These are phyloP conservation scores for Pagrus major DNA, from an alignment of 2,113 vertebrate genomes.

Conservation along the genomic window DNA sequence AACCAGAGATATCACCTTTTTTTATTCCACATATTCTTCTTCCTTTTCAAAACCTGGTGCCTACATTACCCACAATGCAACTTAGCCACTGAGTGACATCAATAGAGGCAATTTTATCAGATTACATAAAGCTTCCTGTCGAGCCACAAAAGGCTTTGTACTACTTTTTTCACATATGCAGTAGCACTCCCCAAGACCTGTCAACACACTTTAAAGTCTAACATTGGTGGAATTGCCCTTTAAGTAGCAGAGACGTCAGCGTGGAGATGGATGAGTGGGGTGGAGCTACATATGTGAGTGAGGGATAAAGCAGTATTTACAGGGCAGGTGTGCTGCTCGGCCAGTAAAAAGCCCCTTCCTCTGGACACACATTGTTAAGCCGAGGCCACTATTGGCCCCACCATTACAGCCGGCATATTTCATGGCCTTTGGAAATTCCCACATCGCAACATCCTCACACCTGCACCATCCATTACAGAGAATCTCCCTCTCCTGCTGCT, in stretches of 20 bases:
- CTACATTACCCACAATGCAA: no score
- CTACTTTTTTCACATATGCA: no score
- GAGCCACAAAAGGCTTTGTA: no score
- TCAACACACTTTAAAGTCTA: no score
- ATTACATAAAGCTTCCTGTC: no score
- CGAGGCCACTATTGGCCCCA: slow-evolving; percentile 24
- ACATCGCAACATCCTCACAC: slow-evolving; percentile 63
- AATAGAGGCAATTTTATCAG: no score
- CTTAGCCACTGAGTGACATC: no score
- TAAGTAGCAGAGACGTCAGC: background rate
- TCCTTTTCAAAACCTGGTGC: no score
- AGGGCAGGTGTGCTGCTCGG: slow-evolving; percentile 59
- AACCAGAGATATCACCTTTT: no score
- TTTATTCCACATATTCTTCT: no score
- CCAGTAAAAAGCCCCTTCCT: slow-evolving; percentile 60
- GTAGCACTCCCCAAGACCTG: no score
- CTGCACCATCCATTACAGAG: slow-evolving; percentile 68
- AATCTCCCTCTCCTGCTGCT: slow-evolving; percentile 5
- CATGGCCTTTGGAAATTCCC: slow-evolving; percentile 65
- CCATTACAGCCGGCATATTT: slow-evolving; percentile 48
- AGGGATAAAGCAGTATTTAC: slow-evolving; percentile 41
- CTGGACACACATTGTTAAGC: slow-evolving; percentile 48
- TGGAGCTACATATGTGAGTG: slow-evolving; percentile 12
- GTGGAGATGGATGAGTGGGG: background rate
- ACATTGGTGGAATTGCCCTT: no score